Conservation (phyloP, 2,797 vertebrate genomes). For the Orestias chungarensis region DNA sequence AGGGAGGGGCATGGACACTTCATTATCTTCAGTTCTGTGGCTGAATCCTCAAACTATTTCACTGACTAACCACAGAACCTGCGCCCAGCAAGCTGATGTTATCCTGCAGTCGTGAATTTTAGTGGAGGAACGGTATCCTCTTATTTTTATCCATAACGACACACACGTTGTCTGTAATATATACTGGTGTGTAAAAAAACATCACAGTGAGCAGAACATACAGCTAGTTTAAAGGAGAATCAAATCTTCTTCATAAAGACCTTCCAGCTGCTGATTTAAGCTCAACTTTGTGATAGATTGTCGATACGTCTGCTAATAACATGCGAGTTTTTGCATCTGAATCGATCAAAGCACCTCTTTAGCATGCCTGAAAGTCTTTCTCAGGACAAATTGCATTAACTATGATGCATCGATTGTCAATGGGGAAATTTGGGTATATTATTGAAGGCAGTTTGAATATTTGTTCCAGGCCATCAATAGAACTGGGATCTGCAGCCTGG, state of each 20-base stretch:
- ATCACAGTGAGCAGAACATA: conserved; percentile 5
- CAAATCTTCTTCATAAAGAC: not conserved
- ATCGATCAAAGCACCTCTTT: conserved; percentile 48
- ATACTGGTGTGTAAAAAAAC: conserved; percentile 7
- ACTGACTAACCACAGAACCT: conserved; percentile 53
- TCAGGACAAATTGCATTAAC: conserved; percentile 50
- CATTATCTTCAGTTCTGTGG: conserved; percentile 59
- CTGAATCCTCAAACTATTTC: conserved; percentile 62
- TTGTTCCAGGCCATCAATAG: conserved; percentile 1
- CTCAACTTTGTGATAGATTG: conserved; percentile 25
- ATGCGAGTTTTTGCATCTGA: conserved; percentile 42
- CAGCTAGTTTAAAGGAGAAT: not conserved
- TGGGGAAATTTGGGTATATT: conserved; percentile 32
- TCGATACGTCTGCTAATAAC: conserved; percentile 31
- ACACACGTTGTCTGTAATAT: conserved; percentile 28
- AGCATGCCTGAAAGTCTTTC: conserved; percentile 38
- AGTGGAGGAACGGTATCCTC: conserved; percentile 43
- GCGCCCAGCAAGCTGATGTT: conserved; percentile 38
- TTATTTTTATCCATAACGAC: conserved; percentile 49
- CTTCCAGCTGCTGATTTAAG: conserved; percentile 17
- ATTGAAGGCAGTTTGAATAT: conserved; percentile 31
- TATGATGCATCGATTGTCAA: conserved; percentile 55
- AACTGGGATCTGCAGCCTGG: not conserved
- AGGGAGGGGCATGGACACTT: conserved; percentile 58
- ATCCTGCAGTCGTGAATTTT: conserved; percentile 61